Evolutionary conservation across 2,888 invertebrate genomes (phyloP), one percentile per base, ranked within the genome.

Genomic region (Idaea biselata): DNA sequence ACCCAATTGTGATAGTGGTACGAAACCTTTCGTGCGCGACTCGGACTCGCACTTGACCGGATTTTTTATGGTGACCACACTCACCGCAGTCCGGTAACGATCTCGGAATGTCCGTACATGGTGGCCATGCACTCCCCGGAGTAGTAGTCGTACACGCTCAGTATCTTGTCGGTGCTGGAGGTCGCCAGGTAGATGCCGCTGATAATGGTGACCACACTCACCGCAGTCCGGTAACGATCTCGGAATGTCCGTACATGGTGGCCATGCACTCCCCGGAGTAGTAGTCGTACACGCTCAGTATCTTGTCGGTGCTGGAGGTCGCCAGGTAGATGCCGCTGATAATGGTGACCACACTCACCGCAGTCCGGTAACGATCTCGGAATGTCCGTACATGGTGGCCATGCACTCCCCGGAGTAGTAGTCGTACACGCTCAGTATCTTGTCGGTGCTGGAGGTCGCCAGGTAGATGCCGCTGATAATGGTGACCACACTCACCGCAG

Each of bases 371-470:
- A 98, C 98, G 63, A 99, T 93, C 82, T 99, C 99, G 2, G 98
- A 98, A 83, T 99, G 99, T 0, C 99, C 99, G 75, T 96, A 95
- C 97, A 99, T 98, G 3, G 97, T 96, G 2, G 98, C 98, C 95
- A 98, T 96, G 77, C 98, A 97, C 79, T 99, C 99, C 0, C 98
- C 98, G 1, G 97, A 97, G 83, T 97, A 97, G 81, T 98, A 98
- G 85, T 99, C 99, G 79, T 98, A 97, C 44, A 99, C 96, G 76
- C 97, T 97, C 53, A 99, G 94, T 17, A 97, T 97, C 87, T 99
- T 99, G 87, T 99, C 99, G 0, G 99, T 99, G 84, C 98, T 98
- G 55, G 98, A 98, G 0, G 99, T 98, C 54, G 99, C 99, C 57
- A 98, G 94, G 85, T 98, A 99, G 62, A 96, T 96, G 5, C 98